Evolutionary conservation across 2,113 vertebrate genomes (phyloP).

Genomic region (Cololabis saira): DNA sequence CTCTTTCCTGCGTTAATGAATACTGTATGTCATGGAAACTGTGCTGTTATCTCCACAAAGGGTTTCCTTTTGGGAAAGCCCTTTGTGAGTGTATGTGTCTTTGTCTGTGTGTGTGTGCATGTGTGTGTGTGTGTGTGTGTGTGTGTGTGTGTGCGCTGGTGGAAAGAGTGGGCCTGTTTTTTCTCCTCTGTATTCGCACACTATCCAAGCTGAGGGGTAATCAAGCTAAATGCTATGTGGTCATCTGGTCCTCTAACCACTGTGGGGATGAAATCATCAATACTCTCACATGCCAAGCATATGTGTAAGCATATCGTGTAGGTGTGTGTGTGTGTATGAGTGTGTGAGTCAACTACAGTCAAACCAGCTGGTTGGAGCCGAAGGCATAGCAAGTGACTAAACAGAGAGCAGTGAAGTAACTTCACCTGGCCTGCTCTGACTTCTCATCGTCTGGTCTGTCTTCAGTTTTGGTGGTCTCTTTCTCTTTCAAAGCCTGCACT

Average conservation of each 20-base stretch:
- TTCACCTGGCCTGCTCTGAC: slow-evolving; percentile 4
- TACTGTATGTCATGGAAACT: slow-evolving; percentile 24
- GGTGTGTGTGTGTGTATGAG: slow-evolving; percentile 15
- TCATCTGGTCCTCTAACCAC: slow-evolving; percentile 5
- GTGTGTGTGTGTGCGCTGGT: neutral
- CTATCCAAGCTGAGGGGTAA: slow-evolving; percentile 16
- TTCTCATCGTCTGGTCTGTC: neutral
- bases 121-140: neutral
- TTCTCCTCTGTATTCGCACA: neutral
- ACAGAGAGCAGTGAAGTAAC: neutral
- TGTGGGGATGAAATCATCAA: slow-evolving; percentile 12
- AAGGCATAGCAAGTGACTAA: neutral
- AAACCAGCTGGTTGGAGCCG: too few relatives aligned
- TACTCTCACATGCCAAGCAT: neutral
- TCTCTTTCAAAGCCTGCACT: too few relatives aligned
- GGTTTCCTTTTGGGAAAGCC: slow-evolving; percentile 23
- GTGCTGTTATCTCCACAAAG: slow-evolving; percentile 6
- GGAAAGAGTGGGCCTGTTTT: neutral
- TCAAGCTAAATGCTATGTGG: slow-evolving; percentile 2
- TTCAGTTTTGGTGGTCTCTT: neutral
- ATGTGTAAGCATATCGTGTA: neutral
- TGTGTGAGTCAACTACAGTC: slow-evolving; percentile 1
- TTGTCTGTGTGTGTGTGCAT: neutral
- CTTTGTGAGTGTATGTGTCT: neutral
- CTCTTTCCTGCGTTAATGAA: neutral